phyloP scores from a whole-genome alignment of 1,140 invertebrate species.

The Rhyzopertha dominica region DNA sequence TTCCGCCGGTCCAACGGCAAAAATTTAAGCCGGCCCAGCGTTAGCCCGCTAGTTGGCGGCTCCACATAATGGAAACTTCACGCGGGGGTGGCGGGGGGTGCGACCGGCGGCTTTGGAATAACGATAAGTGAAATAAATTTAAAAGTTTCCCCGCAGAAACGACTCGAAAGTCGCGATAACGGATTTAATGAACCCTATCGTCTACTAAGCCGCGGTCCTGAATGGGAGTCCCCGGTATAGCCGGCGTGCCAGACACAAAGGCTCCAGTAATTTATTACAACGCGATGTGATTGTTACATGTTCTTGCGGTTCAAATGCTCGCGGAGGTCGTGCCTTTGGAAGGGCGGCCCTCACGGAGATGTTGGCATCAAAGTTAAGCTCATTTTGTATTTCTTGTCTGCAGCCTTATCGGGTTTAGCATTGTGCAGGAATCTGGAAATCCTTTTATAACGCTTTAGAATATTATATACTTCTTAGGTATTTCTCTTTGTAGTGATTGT shows the following conservation, averaged over 20 bases:
- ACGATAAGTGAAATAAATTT: conserved; percentile 45
- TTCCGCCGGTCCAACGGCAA: no score
- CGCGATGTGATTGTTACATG: conserved; percentile 41
- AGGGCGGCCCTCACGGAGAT: no score
- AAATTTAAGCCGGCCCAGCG: no score
- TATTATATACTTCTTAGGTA: no score
- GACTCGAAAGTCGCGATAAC: conserved; percentile 41
- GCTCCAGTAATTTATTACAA: conserved; percentile 38
- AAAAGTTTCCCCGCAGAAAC: conserved; percentile 40
- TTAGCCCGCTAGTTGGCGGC: no score
- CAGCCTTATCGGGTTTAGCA: no score
- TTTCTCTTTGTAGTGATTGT: no score
- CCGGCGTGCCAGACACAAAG: conserved; percentile 31
- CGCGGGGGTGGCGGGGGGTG: conserved; percentile 15
- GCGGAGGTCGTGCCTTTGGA: no score
- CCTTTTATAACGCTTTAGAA: no score
- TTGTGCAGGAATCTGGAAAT: no score
- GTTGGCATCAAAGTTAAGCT: no score
- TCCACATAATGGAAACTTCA: conserved; percentile 14
- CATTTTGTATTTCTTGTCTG: no score
- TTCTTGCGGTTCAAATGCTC: conserved; percentile 20
- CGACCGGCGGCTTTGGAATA: conserved; percentile 33
- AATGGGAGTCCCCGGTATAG: conserved; percentile 29
- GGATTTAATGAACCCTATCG: conserved; percentile 45
- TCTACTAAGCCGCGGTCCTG: conserved; percentile 28